These are phyloP conservation scores for Andrena marginata DNA, from an alignment of 2,888 invertebrate genomes.

Conservation along the genomic window DNA sequence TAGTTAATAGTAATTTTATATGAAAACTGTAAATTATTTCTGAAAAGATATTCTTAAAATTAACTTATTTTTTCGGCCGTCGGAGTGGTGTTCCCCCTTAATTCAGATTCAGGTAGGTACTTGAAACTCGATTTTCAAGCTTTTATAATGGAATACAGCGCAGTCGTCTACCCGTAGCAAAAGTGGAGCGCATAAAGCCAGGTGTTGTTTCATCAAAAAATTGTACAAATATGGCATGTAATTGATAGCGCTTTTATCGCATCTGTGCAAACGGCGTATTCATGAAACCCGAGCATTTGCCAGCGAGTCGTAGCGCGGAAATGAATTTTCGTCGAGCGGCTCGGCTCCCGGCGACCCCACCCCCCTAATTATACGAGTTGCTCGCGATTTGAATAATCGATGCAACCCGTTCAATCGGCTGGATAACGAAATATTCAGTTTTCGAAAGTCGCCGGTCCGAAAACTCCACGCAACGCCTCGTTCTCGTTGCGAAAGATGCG, in stretches of 20 bases:
- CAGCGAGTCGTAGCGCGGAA: slow-evolving; percentile 9
- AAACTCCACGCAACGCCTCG: background rate
- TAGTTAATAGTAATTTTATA: too few species aligned
- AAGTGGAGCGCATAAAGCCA: background rate
- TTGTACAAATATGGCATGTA: slow-evolving; percentile 24
- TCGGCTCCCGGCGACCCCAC: background rate
- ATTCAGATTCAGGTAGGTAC: too few species aligned
- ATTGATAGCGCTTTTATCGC: slow-evolving; percentile 18
- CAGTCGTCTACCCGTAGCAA: background rate
- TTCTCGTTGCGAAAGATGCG: background rate
- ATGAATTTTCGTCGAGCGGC: slow-evolving; percentile 1
- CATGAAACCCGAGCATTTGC: background rate
- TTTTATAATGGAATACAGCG: background rate
- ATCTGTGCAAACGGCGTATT: slow-evolving; percentile 28
- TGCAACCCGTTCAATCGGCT: background rate
- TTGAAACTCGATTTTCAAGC: too few species aligned
- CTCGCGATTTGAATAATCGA: background rate
- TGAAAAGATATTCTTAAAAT: too few species aligned
- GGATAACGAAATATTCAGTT: background rate
- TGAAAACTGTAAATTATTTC: too few species aligned
- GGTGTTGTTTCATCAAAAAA: slow-evolving; percentile 36
- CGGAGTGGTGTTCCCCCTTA: too few species aligned
- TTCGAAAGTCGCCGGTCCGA: background rate
- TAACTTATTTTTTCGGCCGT: too few species aligned
- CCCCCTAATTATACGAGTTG: background rate